Percentiles rank a stretch among this genome's conserved stretches.
phyloP scores from a whole-genome alignment of 2,888 invertebrate genomes.

The Dryomyza anilis region DNA sequence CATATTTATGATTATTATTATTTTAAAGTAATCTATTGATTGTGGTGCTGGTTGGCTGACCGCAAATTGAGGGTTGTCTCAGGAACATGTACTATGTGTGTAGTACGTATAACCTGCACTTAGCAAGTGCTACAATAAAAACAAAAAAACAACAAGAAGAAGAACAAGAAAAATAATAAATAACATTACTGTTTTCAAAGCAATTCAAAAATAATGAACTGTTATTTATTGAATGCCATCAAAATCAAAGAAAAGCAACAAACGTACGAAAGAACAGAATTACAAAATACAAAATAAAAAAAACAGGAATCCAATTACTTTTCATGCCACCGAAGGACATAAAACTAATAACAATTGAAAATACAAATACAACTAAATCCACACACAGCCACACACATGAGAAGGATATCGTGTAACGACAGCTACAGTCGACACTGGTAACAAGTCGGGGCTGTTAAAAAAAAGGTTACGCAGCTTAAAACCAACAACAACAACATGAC shows the following conservation, averaged over 20 bases:
- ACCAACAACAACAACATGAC: neutral
- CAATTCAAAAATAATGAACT: constrained; percentile 39
- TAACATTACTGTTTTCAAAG: constrained; percentile 36
- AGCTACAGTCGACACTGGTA: neutral
- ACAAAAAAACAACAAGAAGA: constrained; percentile 5
- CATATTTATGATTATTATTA: too few species aligned
- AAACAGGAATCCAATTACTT: constrained; percentile 36
- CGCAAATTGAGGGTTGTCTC: too few species aligned
- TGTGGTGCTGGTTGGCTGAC: too few species aligned
- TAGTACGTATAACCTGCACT: too few species aligned
- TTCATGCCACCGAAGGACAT: constrained; percentile 40
- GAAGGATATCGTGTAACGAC: neutral
- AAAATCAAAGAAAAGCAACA: constrained; percentile 18
- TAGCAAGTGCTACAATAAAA: too few species aligned
- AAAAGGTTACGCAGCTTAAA: constrained; percentile 8
- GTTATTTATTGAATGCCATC: constrained; percentile 38
- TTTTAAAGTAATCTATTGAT: too few species aligned
- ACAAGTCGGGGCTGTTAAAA: neutral
- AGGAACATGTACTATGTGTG: too few species aligned
- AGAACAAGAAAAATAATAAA: constrained; percentile 29
- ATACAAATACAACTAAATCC: constrained; percentile 27
- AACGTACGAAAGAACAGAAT: too few species aligned
- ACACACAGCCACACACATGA: constrained; percentile 15
- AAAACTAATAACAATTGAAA: constrained; percentile 44
- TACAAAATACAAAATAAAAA: neutral